Evolutionary conservation across 2,113 vertebrate species (phyloP), one percentile per base, ranked within the genome.

Genomic region (Coturnix japonica): DNA sequence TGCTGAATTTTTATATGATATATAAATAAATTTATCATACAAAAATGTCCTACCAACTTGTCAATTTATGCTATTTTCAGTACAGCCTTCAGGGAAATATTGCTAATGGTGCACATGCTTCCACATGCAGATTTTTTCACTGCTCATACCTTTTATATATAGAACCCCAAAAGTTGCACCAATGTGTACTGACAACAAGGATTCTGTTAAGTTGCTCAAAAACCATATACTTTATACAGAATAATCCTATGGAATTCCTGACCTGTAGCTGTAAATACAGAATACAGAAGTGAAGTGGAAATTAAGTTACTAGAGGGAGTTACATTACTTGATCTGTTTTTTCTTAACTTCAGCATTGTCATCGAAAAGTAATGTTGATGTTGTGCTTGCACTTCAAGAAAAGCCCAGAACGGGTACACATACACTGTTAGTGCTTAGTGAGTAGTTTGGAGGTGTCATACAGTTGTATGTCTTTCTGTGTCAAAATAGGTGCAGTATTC

Each of bases 121-220:
- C 15, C 7, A 69, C 0, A 0, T 51, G 21, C 23, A 53, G 31
- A 13, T 11, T 57, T 80, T 61, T 83, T 75, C 25, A 20, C 61
- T 81, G 17, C n/a, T 64, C 56, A 63, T 15, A 19, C 0, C 2
- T 84, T 12, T 47, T 54, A 18, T 2, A 1, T 64, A 22, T 64
- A 56, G 26, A 39, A 16, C 11, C 20, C 7, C 0, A 3, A 33
- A 66, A 31, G 6, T 13, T 26, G 5, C 25, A 49, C 14, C 65
- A 63, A 37, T 19, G 56, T 13, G 8, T 64, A 5, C 26, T 71
- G 23, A 15, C 5, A n/a, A 21, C 6, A 41, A 71, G 73, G 26
- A 6, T 13, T 12, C 13, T 47, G 20, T 35, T 51, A 69, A 57
- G 21, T 19, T 67, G 7, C 12, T 72, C 7, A 4, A 60, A 75